phyloP scores from a whole-genome alignment of 2,113 vertebrate species.

The Macaca nemestrina region DNA sequence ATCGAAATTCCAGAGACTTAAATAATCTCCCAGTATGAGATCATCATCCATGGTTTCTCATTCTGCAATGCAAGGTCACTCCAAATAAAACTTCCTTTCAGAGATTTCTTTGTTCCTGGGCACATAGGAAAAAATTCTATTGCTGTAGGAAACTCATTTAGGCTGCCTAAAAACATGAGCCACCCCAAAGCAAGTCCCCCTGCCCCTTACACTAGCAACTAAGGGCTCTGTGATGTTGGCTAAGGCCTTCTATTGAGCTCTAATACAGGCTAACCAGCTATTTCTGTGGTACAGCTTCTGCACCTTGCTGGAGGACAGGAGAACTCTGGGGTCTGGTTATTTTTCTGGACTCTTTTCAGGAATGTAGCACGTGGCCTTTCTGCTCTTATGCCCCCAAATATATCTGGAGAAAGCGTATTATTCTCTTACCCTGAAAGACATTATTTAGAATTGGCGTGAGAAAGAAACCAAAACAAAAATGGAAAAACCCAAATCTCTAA shows the following conservation, averaged over 20 bases:
- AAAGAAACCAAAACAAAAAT: too few species aligned
- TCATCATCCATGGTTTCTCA: too few species aligned
- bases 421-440: neutral
- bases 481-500: neutral
- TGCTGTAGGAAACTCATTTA: neutral
- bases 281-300: neutral
- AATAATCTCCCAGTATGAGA: neutral
- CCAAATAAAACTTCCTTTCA: neutral
- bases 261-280: neutral
- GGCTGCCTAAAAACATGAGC: neutral
- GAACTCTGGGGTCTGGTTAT: neutral
- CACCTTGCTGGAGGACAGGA: neutral
- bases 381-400: neutral
- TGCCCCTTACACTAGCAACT: neutral
- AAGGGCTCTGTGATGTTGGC: neutral
- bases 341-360: neutral
- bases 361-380: neutral
- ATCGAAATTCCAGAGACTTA: neutral
- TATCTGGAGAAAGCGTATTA: neutral
- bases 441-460: neutral
- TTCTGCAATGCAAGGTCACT: neutral
- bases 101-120: neutral
- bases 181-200: neutral
- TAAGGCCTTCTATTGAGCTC: neutral
- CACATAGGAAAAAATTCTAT: neutral